A percentile compares a stretch with the other conserved stretches of the same genome.
These are phyloP conservation scores for Eumeta japonica DNA, from an alignment of 1,140 invertebrate genomes.

Conservation along the genomic window DNA sequence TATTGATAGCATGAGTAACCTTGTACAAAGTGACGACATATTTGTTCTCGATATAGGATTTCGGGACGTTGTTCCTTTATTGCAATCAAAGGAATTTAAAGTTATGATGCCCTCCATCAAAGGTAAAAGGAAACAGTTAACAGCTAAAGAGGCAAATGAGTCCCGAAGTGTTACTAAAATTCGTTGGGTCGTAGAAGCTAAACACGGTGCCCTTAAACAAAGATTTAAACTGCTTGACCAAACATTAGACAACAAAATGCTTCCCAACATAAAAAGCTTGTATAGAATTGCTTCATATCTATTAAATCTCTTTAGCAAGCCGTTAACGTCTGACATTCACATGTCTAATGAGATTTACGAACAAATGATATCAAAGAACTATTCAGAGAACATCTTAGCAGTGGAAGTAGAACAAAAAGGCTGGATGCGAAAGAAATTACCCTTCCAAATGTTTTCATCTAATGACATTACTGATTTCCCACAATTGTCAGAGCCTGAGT, in stretches of 20 bases:
- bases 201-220: conserved; percentile 1
- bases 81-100: background rate
- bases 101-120: conserved; percentile 2
- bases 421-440: conserved; percentile 1
- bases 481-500: background rate
- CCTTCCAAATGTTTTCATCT: background rate
- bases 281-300: conserved; percentile 2
- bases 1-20: background rate
- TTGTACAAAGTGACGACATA: background rate
- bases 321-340: background rate
- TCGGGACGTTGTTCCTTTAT: conserved; percentile 2
- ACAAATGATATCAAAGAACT: conserved; percentile 1
- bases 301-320: conserved; percentile 1
- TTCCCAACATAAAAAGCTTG: conserved; percentile 1
- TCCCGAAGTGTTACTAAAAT: background rate
- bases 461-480: conserved; percentile 1
- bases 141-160: background rate
- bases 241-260: background rate
- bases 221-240: background rate
- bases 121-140: conserved; percentile 2
- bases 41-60: conserved; percentile 29
- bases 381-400: background rate
- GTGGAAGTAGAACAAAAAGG: background rate
- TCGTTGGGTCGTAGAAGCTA: too few relatives aligned
- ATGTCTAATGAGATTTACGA: conserved; percentile 2